phyloP scores from a whole-genome alignment of 2,797 vertebrate species.

The Iguana delicatissima region DNA sequence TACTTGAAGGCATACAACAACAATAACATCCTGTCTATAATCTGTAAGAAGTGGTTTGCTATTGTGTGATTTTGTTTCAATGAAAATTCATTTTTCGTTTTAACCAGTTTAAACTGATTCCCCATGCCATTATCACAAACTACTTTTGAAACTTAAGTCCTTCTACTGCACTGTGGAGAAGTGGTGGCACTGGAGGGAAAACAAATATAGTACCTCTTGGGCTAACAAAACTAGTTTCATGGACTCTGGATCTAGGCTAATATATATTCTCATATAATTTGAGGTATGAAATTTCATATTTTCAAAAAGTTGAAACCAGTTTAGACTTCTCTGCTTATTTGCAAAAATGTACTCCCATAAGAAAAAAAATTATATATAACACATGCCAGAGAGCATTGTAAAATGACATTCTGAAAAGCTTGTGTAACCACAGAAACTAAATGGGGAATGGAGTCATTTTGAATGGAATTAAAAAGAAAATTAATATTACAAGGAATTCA shows the following conservation, averaged over 20 bases:
- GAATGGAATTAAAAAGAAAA: too few species aligned
- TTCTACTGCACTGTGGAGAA: neutral
- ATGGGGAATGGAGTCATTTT: neutral
- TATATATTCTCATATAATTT: neutral
- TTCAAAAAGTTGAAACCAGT: neutral
- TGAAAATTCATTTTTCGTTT: too few species aligned
- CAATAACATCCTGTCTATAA: too few species aligned
- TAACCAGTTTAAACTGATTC: too few species aligned
- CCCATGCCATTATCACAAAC: too few species aligned
- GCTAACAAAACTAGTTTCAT: slow-evolving; percentile 1
- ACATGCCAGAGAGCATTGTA: neutral
- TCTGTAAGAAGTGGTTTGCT: too few species aligned
- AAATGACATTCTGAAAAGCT: neutral
- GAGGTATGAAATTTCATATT: neutral
- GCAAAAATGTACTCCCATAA: neutral
- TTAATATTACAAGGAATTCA: neutral
- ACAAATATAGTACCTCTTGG: neutral
- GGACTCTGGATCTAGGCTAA: neutral
- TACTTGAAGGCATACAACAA: too few species aligned
- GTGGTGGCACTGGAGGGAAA: neutral
- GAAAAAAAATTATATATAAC: neutral
- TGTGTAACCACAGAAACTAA: neutral
- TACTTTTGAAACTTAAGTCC: too few species aligned
- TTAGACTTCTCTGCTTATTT: neutral
- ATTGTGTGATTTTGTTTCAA: too few species aligned